Conservation (phyloP, 1,140 invertebrate genomes). For the Brachionus plicatilis region DNA sequence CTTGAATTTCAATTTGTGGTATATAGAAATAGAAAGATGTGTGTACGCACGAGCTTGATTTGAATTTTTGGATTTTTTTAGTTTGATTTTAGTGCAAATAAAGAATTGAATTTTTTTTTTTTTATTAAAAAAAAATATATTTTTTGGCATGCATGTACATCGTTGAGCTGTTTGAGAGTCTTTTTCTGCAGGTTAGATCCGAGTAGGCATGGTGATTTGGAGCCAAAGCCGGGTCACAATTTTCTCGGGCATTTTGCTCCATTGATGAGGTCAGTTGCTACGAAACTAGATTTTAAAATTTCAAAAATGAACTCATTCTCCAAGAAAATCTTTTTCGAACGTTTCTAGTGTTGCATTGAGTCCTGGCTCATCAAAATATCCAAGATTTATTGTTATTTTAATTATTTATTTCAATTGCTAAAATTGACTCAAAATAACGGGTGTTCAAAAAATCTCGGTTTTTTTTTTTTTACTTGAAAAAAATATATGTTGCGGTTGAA, state of each 20-base stretch:
- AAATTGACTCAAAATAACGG: too few relatives aligned
- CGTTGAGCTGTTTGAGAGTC: neutral
- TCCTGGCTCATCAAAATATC: too few relatives aligned
- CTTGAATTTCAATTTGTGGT: neutral
- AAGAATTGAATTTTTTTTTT: neutral
- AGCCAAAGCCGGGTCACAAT: neutral
- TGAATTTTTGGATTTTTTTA: neutral
- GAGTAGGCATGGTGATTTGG: slow-evolving; percentile 1
- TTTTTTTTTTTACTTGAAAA: too few relatives aligned
- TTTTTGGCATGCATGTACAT: neutral
- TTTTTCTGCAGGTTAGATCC: neutral
- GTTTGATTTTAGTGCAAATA: neutral
- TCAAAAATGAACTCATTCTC: neutral
- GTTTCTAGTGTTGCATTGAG: too few relatives aligned
- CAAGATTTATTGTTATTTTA: too few relatives aligned
- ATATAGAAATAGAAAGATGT: neutral
- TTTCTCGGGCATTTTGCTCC: neutral
- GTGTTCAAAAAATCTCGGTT: too few relatives aligned
- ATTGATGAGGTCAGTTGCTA: neutral
- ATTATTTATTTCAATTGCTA: too few relatives aligned
- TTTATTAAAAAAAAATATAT: neutral
- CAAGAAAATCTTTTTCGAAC: too few relatives aligned
- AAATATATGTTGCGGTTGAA: too few relatives aligned
- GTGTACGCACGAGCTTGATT: neutral
- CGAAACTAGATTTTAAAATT: neutral